A percentile compares a stretch with the other conserved stretches of the same genome.
These are phyloP conservation scores for Thaumatotibia leucotreta DNA, from an alignment of 1,140 invertebrate species.

Conservation along the genomic window DNA sequence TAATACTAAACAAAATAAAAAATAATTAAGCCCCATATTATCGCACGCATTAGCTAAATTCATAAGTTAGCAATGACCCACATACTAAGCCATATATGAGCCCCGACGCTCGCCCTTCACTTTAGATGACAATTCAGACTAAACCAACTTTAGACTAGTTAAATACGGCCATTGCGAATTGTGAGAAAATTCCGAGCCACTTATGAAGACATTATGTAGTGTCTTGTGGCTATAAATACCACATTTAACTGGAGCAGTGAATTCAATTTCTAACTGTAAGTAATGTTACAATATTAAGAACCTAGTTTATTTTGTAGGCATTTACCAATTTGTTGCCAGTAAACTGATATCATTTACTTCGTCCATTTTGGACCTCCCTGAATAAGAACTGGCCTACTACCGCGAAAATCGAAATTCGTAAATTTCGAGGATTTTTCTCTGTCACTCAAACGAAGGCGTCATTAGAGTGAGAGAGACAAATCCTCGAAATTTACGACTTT, in stretches of 20 bases:
- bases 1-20: too few species aligned
- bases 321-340: too few species aligned
- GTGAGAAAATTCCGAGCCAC: slow-evolving; percentile 4
- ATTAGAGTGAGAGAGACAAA: too few species aligned
- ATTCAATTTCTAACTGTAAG: not conserved
- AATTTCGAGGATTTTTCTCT: too few species aligned
- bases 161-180: too few species aligned
- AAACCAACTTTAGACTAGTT: not conserved
- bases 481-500: too few species aligned
- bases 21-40: not conserved
- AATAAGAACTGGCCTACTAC: too few species aligned
- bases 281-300: too few species aligned
- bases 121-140: slow-evolving; percentile 2
- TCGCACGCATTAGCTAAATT: not conserved
- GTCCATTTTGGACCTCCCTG: too few species aligned
- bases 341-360: too few species aligned
- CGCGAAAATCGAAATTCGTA: too few species aligned
- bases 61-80: slow-evolving; percentile 9
- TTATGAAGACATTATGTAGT: not conserved
- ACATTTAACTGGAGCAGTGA: not conserved
- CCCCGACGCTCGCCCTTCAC: slow-evolving; percentile 7
- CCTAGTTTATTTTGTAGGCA: not conserved
- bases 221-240: not conserved
- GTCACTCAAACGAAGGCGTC: too few species aligned
- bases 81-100: slow-evolving; percentile 2